These are phyloP conservation scores for Phortica magna DNA, from an alignment of 2,888 invertebrate species.

Conservation along the genomic window DNA sequence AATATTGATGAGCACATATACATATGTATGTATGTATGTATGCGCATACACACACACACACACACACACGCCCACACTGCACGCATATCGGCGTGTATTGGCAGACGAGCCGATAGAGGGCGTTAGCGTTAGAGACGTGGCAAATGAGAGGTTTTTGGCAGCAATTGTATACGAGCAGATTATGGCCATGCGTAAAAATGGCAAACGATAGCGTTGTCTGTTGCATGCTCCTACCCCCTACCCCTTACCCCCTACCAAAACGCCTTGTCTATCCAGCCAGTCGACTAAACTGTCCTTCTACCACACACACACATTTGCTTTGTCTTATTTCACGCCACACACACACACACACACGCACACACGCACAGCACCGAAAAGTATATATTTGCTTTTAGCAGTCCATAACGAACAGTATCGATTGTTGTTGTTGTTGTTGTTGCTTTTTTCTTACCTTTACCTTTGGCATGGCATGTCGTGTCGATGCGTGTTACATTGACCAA, in stretches of 20 bases:
- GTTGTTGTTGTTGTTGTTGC: background rate
- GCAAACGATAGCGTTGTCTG: no score
- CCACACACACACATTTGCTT: background rate
- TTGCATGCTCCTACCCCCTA: no score
- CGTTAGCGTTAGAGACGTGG: no score
- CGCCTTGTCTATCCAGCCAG: no score
- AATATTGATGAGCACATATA: slow-evolving; percentile 68
- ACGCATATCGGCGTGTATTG: slow-evolving; percentile 61
- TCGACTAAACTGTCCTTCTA: no score
- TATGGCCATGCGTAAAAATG: no score
- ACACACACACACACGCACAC: background rate
- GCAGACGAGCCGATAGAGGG: background rate
- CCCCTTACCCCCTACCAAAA: no score
- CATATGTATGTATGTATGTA: background rate
- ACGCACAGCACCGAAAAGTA: background rate
- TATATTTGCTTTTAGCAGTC: slow-evolving; percentile 16
- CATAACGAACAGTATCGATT: slow-evolving; percentile 15
- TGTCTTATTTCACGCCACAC: background rate
- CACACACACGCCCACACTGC: slow-evolving; percentile 50
- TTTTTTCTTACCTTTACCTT: slow-evolving; percentile 2
- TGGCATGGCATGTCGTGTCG: background rate
- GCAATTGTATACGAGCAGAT: no score
- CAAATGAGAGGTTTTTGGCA: no score
- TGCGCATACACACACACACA: background rate
- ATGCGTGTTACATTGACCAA: background rate